These are phyloP conservation scores for Lithobates sylvaticus DNA, from an alignment of 2,797 vertebrate genomes.

Conservation along the genomic window DNA sequence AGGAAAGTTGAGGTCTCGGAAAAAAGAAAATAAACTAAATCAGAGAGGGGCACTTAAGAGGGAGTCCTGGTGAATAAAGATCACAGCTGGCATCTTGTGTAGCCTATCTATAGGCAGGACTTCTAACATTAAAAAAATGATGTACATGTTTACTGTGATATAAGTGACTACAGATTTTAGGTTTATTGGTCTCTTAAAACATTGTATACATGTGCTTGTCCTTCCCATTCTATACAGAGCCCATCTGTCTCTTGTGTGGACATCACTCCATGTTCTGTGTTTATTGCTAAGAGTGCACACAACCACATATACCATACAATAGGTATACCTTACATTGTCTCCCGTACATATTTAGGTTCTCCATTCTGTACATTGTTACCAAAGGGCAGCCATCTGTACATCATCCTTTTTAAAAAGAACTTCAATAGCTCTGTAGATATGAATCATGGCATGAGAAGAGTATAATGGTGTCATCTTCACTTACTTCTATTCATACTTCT, in stretches of 20 bases:
- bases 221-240: neutral
- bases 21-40: too few relatives aligned
- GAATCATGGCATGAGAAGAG: too few relatives aligned
- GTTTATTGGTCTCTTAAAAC: neutral
- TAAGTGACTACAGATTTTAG: neutral
- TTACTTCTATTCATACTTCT: too few relatives aligned
- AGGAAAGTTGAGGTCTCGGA: too few relatives aligned
- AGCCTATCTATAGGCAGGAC: too few relatives aligned
- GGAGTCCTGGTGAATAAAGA: too few relatives aligned
- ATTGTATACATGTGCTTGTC: neutral
- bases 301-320: neutral
- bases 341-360: too few relatives aligned
- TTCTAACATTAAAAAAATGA: neutral
- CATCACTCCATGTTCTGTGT: neutral
- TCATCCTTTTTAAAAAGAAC: too few relatives aligned
- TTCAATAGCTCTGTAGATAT: too few relatives aligned
- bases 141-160: neutral
- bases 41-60: neutral
- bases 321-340: neutral
- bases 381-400: too few relatives aligned
- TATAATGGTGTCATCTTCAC: too few relatives aligned
- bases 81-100: neutral
- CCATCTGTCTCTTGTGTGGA: neutral
- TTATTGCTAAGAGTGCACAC: neutral
- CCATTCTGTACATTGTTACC: too few relatives aligned